phyloP scores from a whole-genome alignment of 2,113 vertebrate genomes.

The Opisthocomus hoazin region DNA sequence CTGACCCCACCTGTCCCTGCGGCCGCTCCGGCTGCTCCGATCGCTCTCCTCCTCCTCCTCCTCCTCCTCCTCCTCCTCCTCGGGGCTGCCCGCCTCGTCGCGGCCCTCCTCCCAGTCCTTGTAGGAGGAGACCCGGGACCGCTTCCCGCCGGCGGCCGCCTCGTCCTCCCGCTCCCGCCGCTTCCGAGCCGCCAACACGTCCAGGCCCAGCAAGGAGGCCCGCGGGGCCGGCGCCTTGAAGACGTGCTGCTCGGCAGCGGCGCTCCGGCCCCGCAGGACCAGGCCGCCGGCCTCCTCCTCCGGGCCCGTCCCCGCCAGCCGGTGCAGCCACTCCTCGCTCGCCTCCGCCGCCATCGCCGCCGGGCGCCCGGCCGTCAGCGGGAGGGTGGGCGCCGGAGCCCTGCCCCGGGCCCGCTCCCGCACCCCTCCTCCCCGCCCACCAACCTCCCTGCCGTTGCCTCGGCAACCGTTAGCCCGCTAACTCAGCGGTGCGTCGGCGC shows the following conservation, averaged over 20 bases:
- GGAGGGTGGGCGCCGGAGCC: no score
- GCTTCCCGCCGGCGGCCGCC: slow-evolving; percentile 73
- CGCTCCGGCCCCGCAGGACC: slow-evolving; percentile 82
- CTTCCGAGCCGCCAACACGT: slow-evolving; percentile 92
- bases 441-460: neutral
- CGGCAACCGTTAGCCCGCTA: neutral
- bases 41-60: neutral
- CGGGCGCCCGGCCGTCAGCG: neutral
- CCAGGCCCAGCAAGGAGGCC: slow-evolving; percentile 88
- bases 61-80: no score
- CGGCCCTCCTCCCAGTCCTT: slow-evolving; percentile 88
- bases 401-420: neutral
- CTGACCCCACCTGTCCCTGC: slow-evolving; percentile 80
- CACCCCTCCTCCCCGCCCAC: neutral
- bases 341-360: neutral
- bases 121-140: slow-evolving; percentile 82
- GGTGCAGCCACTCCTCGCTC: slow-evolving; percentile 76
- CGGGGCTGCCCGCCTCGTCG: slow-evolving; percentile 83
- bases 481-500: no score
- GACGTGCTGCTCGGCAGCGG: slow-evolving; percentile 83
- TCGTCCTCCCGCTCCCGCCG: slow-evolving; percentile 87
- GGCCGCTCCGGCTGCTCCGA: slow-evolving; percentile 40
- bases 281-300: slow-evolving; percentile 81
- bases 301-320: slow-evolving; percentile 81
- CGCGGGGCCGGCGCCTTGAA: slow-evolving; percentile 92